Evolutionary conservation across 2,888 invertebrate species (phyloP), one percentile per base, ranked within the genome.

Genomic region (Alentia gelatinosa): DNA sequence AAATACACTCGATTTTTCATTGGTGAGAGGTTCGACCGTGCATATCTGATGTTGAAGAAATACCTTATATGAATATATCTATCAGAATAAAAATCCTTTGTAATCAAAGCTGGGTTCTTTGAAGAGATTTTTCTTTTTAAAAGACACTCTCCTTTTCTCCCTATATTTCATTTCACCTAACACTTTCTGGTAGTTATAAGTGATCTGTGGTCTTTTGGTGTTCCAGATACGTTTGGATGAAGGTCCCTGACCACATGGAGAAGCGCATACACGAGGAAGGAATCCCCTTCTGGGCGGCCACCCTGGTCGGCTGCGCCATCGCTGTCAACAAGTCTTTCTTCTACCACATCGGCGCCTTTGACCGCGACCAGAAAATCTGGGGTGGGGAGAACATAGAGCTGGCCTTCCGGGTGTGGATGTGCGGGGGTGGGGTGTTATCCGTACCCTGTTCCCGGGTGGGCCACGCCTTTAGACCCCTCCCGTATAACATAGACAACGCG

Each of bases 221-320:
- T 79, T 79, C 3, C 90, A 92, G 92, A 88, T 93, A 91, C 75
- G 92, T 92, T 15, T 92, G 92, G 92, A 74, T 90, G 79, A 26
- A 50, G 75, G 74, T 93, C 3, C 93, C 92, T 5, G 91, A 91
- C 30, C 91, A 91, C 63, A 37, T 89, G 35, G 50, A 91, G 50
- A 74, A 75, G 37, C 40, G 63, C 26, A 74, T 50, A 23, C 33
- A 79, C 63, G 39, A 56, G 35, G 91, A 91, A 5, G 91, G 89
- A 35, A 75, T 40, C 19, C 91, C 93, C 4, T 92, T 74, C 89
- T 86, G 63, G 89, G 91, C 91, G 5, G 89, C 92, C 26, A 91
- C 91, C 7, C 89, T 93, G 89, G 91, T 92, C n/a, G 93, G 93
- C 26, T 93, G 93, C 47, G 91, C 92, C 39, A 88, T 93, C 35